These are phyloP conservation scores for Eupithecia dodoneata DNA, from an alignment of 2,888 invertebrate genomes.

Conservation along the genomic window DNA sequence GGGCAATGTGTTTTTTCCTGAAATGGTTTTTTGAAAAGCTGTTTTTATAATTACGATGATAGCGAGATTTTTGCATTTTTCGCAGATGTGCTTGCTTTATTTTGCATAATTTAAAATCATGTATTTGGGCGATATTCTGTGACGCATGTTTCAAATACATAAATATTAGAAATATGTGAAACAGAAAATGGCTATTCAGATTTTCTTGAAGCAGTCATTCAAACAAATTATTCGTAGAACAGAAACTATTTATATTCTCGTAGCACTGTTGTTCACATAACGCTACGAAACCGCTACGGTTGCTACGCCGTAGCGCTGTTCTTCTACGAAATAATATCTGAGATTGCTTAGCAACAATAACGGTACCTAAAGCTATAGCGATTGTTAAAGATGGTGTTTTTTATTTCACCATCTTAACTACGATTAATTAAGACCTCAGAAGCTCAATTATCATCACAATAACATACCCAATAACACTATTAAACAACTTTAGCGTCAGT, in stretches of 20 bases:
- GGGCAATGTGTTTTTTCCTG: neutral
- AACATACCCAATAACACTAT: too few relatives aligned
- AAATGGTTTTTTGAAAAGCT: too few relatives aligned
- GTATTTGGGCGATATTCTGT: neutral
- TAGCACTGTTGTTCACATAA: neutral
- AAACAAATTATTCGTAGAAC: neutral
- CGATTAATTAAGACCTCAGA: too few relatives aligned
- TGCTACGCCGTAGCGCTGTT: neutral
- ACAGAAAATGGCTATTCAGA: neutral
- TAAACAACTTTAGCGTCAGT: neutral
- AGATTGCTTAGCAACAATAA: too few relatives aligned
- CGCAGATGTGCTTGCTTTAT: slow-evolving; percentile 9
- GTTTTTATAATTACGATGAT: too few relatives aligned
- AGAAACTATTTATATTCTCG: too few relatives aligned
- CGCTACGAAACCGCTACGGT: neutral
- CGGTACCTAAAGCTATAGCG: too few relatives aligned
- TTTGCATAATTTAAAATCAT: neutral
- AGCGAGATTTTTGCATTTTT: neutral
- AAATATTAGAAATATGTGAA: too few relatives aligned
- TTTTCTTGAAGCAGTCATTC: neutral
- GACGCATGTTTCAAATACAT: too few relatives aligned
- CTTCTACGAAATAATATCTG: neutral
- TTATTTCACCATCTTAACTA: neutral
- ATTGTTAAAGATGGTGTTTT: too few relatives aligned
- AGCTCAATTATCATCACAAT: too few relatives aligned